Conservation (phyloP, 53 echinoderm and acorn worm genomes). For the Mesocentrotus franciscanus region DNA sequence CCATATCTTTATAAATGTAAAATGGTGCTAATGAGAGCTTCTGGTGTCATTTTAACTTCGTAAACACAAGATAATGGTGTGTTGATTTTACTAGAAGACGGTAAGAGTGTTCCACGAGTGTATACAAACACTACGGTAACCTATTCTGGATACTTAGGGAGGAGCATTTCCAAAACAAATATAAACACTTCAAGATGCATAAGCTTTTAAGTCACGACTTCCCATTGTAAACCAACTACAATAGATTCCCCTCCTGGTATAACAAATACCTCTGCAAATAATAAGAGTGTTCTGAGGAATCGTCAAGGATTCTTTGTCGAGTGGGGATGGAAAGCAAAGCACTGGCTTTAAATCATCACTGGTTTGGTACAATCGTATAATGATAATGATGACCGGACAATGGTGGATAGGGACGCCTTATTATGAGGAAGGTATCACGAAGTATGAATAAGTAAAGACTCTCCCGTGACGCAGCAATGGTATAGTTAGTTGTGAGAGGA, state of each 20-base stretch:
- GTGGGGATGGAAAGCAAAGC: not conserved
- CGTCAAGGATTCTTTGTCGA: not conserved
- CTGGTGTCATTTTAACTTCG: constrained; percentile 1
- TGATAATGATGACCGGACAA: not conserved
- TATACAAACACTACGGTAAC: not conserved
- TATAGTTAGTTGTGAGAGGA: not conserved
- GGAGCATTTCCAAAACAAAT: constrained; percentile 16
- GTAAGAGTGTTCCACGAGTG: not conserved
- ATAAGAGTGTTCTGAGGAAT: not conserved
- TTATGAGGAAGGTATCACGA: not conserved
- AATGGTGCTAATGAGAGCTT: not conserved
- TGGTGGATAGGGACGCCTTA: not conserved
- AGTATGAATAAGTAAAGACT: not conserved
- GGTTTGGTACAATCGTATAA: not conserved
- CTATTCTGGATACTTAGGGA: not conserved
- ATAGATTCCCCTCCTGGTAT: not conserved
- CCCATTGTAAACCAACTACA: not conserved
- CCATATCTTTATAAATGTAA: too few species aligned
- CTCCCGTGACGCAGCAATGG: not conserved
- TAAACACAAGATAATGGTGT: not conserved
- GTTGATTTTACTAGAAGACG: constrained; percentile 2
- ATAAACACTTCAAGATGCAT: not conserved
- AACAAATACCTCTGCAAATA: not conserved
- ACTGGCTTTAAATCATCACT: not conserved
- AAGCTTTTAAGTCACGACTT: not conserved